Base-by-base conservation (phyloP, 2,113 vertebrate species). In the Centropus bengalensis region DNA sequence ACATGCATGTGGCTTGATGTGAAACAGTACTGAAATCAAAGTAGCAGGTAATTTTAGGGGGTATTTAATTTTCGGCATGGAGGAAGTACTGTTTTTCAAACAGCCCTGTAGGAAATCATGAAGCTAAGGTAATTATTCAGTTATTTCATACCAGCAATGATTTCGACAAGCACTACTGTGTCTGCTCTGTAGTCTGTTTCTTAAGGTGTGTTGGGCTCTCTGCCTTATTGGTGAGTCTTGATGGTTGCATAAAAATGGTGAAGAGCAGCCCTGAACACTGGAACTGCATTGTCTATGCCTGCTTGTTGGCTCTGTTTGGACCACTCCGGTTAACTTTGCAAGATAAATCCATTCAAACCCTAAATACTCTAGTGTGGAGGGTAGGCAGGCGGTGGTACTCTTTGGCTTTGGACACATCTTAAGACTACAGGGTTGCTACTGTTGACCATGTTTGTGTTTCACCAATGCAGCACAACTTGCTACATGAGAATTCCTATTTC, bases 231-330 rank as follows among this genome's bases (percentile, higher is more conserved):
- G 1, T 23, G 6, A 18, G 8, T 79, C 84, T 71, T n/a, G 45
- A 26, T 40, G 28, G 6, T 79, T 64, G 15, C 26, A 14, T 62
- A 44, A 51, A 92, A 88, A 56, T 59, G 44, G 70, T 59, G 28
- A 60, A 32, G 28, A 76, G 23, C 67, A 69, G 6, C 36, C 47
- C 76, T 9, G 32, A 68, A 27, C 22, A 28, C 20, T 60, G 78
- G 6, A 64, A 15, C n/a, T 33, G 5, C 5, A 0, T 60, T 85
- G 12, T 38, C 21, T 51, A 0, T 73, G 40, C 32, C 14, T 64
- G 44, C 14, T 71, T 12, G 33, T 70, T 75, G 52, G 13, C 28
- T 79, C 14, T 76, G 21, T 70, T 88, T 70, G 71, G 58, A 60
- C 45, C 9, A 7, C 8, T 51, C 8, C 38, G 30, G 14, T 59